Base-by-base conservation (phyloP, 1,140 invertebrate genomes). In the Monomorium pharaonis region DNA sequence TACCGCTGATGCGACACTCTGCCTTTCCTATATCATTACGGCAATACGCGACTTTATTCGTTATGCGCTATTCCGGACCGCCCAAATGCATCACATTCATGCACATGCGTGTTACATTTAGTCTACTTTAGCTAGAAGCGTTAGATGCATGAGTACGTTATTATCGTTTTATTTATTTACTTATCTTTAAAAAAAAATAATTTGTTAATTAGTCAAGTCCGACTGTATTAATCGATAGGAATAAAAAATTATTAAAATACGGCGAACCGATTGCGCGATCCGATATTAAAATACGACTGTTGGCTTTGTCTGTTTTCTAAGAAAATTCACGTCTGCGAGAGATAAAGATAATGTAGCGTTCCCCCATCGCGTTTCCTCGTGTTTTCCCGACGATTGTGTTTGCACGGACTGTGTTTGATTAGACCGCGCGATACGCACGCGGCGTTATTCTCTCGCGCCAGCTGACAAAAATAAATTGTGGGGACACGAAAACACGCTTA, bases 11-110 rank as follows among this genome's bases (percentile, higher is more conserved):
- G 78, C 85, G 70, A 83, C 67, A 42, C 27, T 88, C 65, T 84
- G 70, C 63, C 67, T 72, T 76, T 88, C 78, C 65, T 47, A 27
- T 58, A 60, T 65, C 24, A 88, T 85, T 85, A 83, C 30, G n/a
- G 21, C 58, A 63, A 78, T 65, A 85, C 81, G 69, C 21, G 63
- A 30, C 30, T 30, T 58, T 69, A 49, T 58, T 69, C 65, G 80
- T 85, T 72, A 69, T 42, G 58, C 12, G 54, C 58, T 33, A 51
- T 74, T 67, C 56, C 51, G 4, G 47, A 18, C n/a, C 2, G 47
- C 77, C 69, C 72, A 67, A 51, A 60, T 60, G 18, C 65, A 33
- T 65, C 74, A 37, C 54, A 72, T 42, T 58, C 16, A 75, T 58
- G 14, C 51, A n/a, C n/a, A 60, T 21, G 21, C 42, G 6, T n/a